These are phyloP conservation scores for Acromyrmex heyeri DNA, from an alignment of 1,140 invertebrate genomes.

Conservation along the genomic window DNA sequence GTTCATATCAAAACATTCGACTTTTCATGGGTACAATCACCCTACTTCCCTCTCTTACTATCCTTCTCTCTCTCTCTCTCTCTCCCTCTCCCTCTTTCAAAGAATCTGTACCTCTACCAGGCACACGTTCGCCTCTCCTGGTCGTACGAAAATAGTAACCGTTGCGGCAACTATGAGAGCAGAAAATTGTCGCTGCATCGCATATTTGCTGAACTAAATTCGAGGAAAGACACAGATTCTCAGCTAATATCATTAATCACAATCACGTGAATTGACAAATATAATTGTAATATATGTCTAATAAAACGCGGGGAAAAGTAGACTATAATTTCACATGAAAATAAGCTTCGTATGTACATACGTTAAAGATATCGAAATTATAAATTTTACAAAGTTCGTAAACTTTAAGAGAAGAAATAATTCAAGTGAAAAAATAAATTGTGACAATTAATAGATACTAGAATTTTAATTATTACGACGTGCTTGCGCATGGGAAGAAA, in stretches of 20 bases:
- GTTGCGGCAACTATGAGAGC: slow-evolving; percentile 61
- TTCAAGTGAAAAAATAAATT: neutral
- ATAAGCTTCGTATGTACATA: neutral
- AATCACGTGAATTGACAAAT: neutral
- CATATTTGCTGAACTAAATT: slow-evolving; percentile 48
- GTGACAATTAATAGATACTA: neutral
- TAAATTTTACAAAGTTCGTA: neutral
- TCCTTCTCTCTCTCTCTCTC: slow-evolving; percentile 11
- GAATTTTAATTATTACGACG: neutral
- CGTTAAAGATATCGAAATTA: neutral
- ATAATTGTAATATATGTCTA: slow-evolving; percentile 24
- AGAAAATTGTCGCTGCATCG: slow-evolving; percentile 34
- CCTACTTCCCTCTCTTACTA: slow-evolving; percentile 31
- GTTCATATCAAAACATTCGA: slow-evolving; percentile 52
- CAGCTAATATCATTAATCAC: slow-evolving; percentile 18
- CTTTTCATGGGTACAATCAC: slow-evolving; percentile 74
- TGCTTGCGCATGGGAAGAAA: neutral
- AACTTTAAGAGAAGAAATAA: neutral
- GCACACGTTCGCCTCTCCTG: slow-evolving; percentile 42
- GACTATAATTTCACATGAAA: neutral
- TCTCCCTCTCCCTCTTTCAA: slow-evolving; percentile 34
- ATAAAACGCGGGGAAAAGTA: neutral
- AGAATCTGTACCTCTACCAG: slow-evolving; percentile 53
- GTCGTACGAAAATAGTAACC: slow-evolving; percentile 73
- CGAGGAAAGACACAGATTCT: slow-evolving; percentile 11